phyloP scores from a whole-genome alignment of 2,797 vertebrate species.

The Galagoides demidoff region DNA sequence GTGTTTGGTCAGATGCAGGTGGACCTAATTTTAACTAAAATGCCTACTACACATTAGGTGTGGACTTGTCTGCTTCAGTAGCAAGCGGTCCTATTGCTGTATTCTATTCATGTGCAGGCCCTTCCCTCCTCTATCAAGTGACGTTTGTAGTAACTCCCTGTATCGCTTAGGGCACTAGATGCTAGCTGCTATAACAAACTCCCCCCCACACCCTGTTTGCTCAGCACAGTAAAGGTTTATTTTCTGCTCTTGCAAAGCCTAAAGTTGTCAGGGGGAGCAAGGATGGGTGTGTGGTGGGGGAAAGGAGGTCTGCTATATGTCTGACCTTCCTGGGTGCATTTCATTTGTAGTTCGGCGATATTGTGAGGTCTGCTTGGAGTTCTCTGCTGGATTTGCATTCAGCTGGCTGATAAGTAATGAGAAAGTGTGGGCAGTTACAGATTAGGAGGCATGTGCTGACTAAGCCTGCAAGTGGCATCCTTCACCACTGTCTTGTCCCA shows the following conservation, averaged over 20 bases:
- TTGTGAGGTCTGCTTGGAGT: neutral
- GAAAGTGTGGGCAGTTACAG: neutral
- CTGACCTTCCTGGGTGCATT: neutral
- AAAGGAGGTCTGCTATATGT: neutral
- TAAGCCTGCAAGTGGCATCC: neutral
- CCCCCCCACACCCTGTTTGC: neutral
- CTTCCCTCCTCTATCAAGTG: neutral
- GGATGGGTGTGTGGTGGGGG: neutral
- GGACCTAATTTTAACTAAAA: slow-evolving; percentile 1
- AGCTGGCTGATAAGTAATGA: neutral
- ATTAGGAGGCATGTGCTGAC: neutral
- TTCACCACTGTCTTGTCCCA: neutral
- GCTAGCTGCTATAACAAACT: neutral
- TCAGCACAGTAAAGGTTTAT: neutral
- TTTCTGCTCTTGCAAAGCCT: slow-evolving; percentile 4
- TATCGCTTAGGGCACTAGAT: neutral
- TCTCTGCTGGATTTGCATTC: neutral
- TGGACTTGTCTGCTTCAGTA: neutral
- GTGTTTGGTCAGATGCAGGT: neutral
- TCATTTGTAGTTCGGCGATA: neutral
- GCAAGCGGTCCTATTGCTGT: neutral
- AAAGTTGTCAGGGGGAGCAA: neutral
- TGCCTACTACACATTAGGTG: neutral
- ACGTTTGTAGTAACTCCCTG: neutral
- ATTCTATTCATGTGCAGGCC: neutral